A percentile compares a stretch with the other conserved stretches of the same genome.
phyloP scores from a whole-genome alignment of 1,140 invertebrate genomes.

The Ceratina calcarata region DNA sequence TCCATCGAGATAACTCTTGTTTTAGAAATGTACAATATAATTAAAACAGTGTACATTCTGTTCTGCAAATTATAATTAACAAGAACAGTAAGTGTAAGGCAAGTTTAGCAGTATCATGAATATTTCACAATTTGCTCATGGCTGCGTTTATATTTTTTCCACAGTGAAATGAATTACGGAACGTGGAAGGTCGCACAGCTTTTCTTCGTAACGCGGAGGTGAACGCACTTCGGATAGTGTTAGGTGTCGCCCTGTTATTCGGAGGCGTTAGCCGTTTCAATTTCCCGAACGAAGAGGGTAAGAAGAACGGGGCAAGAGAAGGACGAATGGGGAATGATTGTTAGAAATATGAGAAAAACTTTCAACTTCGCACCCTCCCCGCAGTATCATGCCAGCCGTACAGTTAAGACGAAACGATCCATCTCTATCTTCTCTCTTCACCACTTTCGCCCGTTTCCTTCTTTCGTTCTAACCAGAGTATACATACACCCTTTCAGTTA shows the following conservation, averaged over 20 bases:
- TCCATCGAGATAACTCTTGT: not conserved
- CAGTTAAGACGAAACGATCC: constrained; percentile 56
- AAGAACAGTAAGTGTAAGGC: no score
- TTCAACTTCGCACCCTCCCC: constrained; percentile 43
- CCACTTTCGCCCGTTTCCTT: not conserved
- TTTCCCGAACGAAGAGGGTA: constrained; percentile 47
- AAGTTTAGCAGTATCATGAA: no score
- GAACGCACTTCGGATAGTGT: constrained; percentile 10
- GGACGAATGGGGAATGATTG: constrained; percentile 49
- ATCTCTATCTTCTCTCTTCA: not conserved
- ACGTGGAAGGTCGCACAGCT: not conserved
- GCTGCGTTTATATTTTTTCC: no score
- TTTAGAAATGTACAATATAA: no score
- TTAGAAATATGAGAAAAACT: constrained; percentile 66
- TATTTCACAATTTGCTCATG: no score
- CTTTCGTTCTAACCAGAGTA: not conserved
- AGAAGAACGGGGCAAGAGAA: constrained; percentile 1
- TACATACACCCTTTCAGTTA: constrained; percentile 28
- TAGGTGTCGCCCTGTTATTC: constrained; percentile 38
- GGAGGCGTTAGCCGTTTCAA: constrained; percentile 60
- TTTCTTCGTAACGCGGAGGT: constrained; percentile 4
- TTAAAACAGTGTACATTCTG: no score
- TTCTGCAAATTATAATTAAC: no score
- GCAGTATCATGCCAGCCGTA: constrained; percentile 7
- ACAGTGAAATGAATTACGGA: not conserved